A percentile compares a stretch with the other conserved stretches of the same genome.
Conservation (phyloP, 1,140 invertebrate species). For the Drosophila kohkoa region DNA sequence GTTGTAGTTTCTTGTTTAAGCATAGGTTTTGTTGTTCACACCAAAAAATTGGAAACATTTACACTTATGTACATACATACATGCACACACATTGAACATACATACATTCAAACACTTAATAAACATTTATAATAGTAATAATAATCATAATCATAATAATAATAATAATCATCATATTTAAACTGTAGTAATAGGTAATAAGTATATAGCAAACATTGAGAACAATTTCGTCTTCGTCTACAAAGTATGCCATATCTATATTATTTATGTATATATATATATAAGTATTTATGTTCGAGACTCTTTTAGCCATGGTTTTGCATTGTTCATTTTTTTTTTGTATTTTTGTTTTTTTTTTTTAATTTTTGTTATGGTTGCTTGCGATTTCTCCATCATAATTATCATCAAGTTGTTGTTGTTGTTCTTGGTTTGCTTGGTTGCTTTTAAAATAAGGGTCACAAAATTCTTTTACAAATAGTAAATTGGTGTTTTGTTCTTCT, state of each 20-base stretch:
- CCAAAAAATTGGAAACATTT: slow-evolving; percentile 74
- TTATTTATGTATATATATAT: slow-evolving; percentile 31
- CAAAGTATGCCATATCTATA: slow-evolving; percentile 37
- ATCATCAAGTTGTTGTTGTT: slow-evolving; percentile 17
- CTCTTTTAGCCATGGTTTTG: slow-evolving; percentile 78
- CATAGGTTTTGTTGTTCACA: slow-evolving; percentile 66
- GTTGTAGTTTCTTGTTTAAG: slow-evolving; percentile 61
- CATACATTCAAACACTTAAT: slow-evolving; percentile 81
- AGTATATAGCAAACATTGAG: slow-evolving; percentile 74
- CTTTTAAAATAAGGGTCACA: slow-evolving; percentile 71
- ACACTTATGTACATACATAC: slow-evolving; percentile 74
- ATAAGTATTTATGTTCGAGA: slow-evolving; percentile 69
- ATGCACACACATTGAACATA: slow-evolving; percentile 67
- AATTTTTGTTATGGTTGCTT: slow-evolving; percentile 25
- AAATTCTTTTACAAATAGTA: slow-evolving; percentile 75
- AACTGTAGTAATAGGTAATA: slow-evolving; percentile 73
- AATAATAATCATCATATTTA: slow-evolving; percentile 60
- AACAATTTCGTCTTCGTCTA: slow-evolving; percentile 45
- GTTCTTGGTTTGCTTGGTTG: slow-evolving; percentile 21
- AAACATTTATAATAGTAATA: slow-evolving; percentile 71
- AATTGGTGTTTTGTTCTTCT: slow-evolving; percentile 79
- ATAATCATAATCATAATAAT: slow-evolving; percentile 45
- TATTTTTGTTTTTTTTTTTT: slow-evolving; percentile 30
- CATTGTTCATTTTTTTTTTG: slow-evolving; percentile 29
- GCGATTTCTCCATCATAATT: slow-evolving; percentile 6